Conservation (phyloP, 92 coral and sea anemone species). For the Parazoanthus darwini region DNA sequence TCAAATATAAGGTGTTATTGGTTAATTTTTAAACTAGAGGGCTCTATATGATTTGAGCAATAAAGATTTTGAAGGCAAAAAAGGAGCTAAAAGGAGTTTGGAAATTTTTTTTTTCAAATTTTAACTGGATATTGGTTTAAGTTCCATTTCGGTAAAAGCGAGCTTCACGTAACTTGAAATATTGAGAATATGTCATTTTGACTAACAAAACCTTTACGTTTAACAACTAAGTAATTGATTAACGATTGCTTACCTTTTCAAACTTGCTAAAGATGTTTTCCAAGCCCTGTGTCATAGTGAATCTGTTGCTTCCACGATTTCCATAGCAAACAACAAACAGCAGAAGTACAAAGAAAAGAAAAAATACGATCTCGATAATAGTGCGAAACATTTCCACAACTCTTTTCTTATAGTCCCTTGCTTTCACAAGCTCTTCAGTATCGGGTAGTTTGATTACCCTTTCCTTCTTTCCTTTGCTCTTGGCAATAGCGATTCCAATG, state of each 20-base stretch:
- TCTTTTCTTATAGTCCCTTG: conserved; percentile 59
- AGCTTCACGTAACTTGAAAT: no score
- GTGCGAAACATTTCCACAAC: conserved; percentile 64
- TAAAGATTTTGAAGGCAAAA: no score
- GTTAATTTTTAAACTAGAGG: no score
- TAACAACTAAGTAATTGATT: no score
- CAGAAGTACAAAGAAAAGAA: conserved; percentile 69
- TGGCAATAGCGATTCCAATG: conserved; percentile 48
- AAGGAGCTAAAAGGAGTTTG: no score
- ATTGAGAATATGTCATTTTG: no score
- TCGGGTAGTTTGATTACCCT: conserved; percentile 46
- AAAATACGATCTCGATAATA: conserved; percentile 67
- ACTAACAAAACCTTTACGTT: no score
- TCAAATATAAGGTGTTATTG: no score
- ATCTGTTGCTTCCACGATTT: conserved; percentile 73
- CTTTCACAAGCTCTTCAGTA: conserved; percentile 62
- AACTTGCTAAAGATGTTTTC: conserved; percentile 53
- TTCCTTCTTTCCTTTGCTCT: conserved; percentile 36
- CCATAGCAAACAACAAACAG: conserved; percentile 80
- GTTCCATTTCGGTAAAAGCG: no score
- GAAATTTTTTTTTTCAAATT: no score
- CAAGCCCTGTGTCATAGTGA: conserved; percentile 55
- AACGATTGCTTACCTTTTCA: conserved; percentile 54
- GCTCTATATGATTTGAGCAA: no score
- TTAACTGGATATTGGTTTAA: no score